These are phyloP conservation scores for Tenebrosternarchus preto DNA, from an alignment of 2,113 vertebrate genomes.

Conservation along the genomic window DNA sequence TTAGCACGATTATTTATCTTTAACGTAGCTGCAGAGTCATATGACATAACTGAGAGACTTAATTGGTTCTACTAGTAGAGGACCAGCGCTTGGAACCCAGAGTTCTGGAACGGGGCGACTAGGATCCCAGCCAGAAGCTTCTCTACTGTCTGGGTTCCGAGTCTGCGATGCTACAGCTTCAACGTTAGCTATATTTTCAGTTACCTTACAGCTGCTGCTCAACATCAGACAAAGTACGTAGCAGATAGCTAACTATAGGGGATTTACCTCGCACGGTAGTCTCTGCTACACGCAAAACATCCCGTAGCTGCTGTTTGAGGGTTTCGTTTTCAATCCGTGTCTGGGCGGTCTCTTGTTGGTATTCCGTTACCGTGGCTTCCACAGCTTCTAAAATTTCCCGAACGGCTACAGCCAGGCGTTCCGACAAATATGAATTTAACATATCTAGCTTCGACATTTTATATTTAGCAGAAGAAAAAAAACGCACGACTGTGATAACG, in stretches of 20 bases:
- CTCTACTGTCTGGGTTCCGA: not conserved
- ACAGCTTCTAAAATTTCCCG: slow-evolving; percentile 76
- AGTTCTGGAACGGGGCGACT: not conserved
- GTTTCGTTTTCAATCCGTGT: slow-evolving; percentile 69
- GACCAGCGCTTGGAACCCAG: not conserved
- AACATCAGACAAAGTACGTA: not conserved
- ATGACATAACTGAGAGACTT: slow-evolving; percentile 3
- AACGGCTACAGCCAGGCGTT: slow-evolving; percentile 70
- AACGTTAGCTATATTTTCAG: too few relatives aligned
- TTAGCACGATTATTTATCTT: not conserved
- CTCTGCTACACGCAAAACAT: slow-evolving; percentile 63
- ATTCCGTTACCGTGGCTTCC: slow-evolving; percentile 73
- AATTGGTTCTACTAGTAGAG: slow-evolving; percentile 12
- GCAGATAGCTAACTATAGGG: not conserved
- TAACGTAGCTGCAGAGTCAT: not conserved
- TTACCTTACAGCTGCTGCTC: not conserved
- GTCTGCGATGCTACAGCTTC: not conserved
- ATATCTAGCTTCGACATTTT: slow-evolving; percentile 71
- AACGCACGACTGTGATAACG: not conserved
- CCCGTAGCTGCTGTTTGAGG: slow-evolving; percentile 73
- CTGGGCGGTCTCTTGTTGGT: slow-evolving; percentile 71
- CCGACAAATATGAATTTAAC: slow-evolving; percentile 69
- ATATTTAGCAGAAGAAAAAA: too few relatives aligned
- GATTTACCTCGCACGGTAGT: slow-evolving; percentile 18
- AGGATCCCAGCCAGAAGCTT: not conserved